Evolutionary conservation across 2,113 vertebrate genomes (phyloP), one percentile per base, ranked within the genome.

Genomic region (Hippolais icterina): DNA sequence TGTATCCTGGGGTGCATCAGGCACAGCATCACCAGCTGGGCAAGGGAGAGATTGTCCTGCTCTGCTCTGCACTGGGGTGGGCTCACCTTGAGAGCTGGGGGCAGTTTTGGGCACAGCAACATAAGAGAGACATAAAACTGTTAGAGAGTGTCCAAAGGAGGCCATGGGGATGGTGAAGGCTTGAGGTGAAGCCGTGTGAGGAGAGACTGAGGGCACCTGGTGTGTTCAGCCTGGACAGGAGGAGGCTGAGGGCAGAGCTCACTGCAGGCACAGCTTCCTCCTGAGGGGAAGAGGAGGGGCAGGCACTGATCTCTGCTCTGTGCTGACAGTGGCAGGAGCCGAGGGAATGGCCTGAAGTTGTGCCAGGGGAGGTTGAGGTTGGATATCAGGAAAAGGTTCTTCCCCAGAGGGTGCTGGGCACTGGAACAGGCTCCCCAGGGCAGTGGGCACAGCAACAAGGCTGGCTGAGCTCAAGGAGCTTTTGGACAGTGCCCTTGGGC

Each of bases 401-500:
- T 1, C 1, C 1, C 16, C 39, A 53, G 12, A 28, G 63, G 1
- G 5, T 77, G 27, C 0, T 12, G 7, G 28, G 54, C 23, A 15
- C 3, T n/a, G 56, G 37, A 39, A n/a, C 28, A 46, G 59, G 31
- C 17, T 31, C 31, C 11, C 19, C 23, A 46, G 41, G 41, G 54
- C 12, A 69, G 46, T 5, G 47, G 19, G 9, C 47, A 61, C 15
- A 11, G 74, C 56, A 0, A 0, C 19, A 61, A 27, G 54, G 5
- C 84, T 54, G 41, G 0, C 21, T 0, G 57, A 72, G 50, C 0
- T 27, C 42, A 21, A 1, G 35, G 4, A 72, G 10, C 0, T 0
- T 72, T 42, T 37, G 68, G 50, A 2, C 15, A 50, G 23, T 1
- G 2, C 11, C 2, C 31, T 59, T 2, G 2, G 35, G 4, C 12